Evolutionary conservation across 1,140 invertebrate genomes (phyloP), one percentile per base, ranked within the genome.

Genomic region (Rhyacophila brunnea): DNA sequence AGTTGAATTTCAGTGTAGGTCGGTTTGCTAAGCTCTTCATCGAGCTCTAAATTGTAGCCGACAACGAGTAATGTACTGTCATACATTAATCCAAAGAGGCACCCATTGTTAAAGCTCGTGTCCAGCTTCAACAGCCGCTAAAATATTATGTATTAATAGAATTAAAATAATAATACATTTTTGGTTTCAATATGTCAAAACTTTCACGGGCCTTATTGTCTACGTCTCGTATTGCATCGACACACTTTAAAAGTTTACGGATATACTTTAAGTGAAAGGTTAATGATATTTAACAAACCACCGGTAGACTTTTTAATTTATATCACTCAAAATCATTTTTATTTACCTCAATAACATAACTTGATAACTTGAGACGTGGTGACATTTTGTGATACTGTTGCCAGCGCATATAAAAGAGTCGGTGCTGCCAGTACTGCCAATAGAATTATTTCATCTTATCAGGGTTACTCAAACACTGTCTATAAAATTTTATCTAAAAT

Each of bases 51-150:
- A 67, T 80, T 84, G 52, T 88, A 80, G 50, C 85, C 85, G 44
- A 90, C 69, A 13, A 90, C 81, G 34, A 85, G 79, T 46, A 89
- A 70, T 15, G 82, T 85, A 57, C 86, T 82, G 68, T 90, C 83
- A 66, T 86, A 85, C 71, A 89, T 84, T 42, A 88, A 80, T 35
- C 88, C 89, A 71, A 86, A 90, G 40, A 91, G 73, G 69, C 85
- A 85, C 58, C 87, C 88, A 70, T 79, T 82, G 63, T 74, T 81
- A 49, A 81, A 78, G 57, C 82, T 71, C 52, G 74, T 71, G 63
- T 82, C 80, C 47, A 82, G 66, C 44, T 76, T 74, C 62, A 77
- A 72, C 35, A 87, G 66, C 66, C 83, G 80, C 85, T 87, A 62
- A 46, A 81, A 79, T 43, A 49, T 42, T 42, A n/a, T n/a, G n/a